phyloP scores from a whole-genome alignment of 2,113 vertebrate species.

The Eptatretus burgeri region DNA sequence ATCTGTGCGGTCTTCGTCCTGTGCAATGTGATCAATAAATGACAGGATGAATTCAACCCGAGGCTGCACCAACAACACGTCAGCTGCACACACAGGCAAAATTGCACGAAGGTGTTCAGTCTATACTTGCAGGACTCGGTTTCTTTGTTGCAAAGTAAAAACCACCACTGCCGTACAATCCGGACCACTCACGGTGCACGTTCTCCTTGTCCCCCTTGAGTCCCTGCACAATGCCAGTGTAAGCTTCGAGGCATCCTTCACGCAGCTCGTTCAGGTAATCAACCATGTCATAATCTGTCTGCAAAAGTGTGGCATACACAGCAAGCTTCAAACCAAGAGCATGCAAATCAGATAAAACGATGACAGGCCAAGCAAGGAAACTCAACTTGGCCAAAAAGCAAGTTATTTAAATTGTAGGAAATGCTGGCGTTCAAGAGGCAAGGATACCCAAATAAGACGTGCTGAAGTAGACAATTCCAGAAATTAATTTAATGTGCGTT shows the following conservation, averaged over 20 bases:
- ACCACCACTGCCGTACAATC: too few species aligned
- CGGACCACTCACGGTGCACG: constrained; percentile 55
- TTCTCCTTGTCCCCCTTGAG: constrained; percentile 96
- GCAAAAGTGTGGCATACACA: constrained; percentile 9
- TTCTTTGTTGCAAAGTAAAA: too few species aligned
- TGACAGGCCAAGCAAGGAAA: too few species aligned
- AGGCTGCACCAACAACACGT: constrained; percentile 89
- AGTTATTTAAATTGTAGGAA: too few species aligned
- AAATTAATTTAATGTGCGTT: too few species aligned
- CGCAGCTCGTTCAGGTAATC: constrained; percentile 88
- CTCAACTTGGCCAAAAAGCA: too few species aligned
- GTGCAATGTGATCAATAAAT: constrained; percentile 87
- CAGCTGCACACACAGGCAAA: constrained; percentile 21
- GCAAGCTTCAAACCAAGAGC: background rate
- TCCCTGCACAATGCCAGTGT: constrained; percentile 85
- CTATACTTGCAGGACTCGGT: background rate
- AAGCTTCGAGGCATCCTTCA: constrained; percentile 84
- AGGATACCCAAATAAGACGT: too few species aligned
- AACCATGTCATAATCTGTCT: constrained; percentile 98
- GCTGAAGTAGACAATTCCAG: too few species aligned
- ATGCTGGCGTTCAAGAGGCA: too few species aligned
- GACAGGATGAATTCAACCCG: constrained; percentile 90
- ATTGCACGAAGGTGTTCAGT: background rate
- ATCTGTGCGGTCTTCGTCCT: constrained; percentile 83
- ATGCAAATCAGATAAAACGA: too few species aligned